phyloP scores from a whole-genome alignment of 2,797 vertebrate species.

The Pogonophryne albipinna region DNA sequence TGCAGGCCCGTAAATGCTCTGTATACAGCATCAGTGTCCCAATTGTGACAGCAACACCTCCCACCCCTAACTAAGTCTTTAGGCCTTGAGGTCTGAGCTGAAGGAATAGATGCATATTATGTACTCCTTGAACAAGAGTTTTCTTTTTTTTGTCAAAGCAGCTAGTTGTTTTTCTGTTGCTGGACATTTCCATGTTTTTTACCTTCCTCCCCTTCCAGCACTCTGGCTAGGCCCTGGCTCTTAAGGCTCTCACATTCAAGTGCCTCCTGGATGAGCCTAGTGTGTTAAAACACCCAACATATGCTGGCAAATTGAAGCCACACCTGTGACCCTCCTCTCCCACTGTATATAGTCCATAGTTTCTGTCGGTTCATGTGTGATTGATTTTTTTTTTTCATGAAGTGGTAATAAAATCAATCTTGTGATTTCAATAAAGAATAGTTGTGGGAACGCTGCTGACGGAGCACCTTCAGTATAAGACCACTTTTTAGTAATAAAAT shows the following conservation, averaged over 20 bases:
- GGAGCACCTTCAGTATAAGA: constrained; percentile 79
- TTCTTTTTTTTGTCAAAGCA: constrained; percentile 16
- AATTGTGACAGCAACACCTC: constrained; percentile 46
- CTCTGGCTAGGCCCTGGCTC: constrained; percentile 67
- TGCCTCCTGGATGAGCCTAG: constrained; percentile 81
- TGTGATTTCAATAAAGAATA: constrained; percentile 84
- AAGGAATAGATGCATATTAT: constrained; percentile 67
- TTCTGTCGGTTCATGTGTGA: constrained; percentile 74
- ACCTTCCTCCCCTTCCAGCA: constrained; percentile 37
- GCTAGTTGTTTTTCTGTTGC: constrained; percentile 52
- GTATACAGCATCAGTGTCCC: constrained; percentile 69
- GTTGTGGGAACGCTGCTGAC: constrained; percentile 79
- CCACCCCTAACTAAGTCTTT: constrained; percentile 7
- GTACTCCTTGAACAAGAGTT: constrained; percentile 39
- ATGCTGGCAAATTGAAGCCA: constrained; percentile 58
- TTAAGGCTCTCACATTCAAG: constrained; percentile 80
- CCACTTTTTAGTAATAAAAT: constrained; percentile 87
- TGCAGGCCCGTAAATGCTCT: constrained; percentile 75
- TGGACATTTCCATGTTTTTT: constrained; percentile 37
- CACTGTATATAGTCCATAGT: constrained; percentile 77
- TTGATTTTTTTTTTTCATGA: constrained; percentile 67
- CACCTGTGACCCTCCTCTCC: constrained; percentile 53
- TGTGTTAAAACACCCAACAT: constrained; percentile 64
- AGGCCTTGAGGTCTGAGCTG: constrained; percentile 46
- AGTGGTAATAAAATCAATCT: constrained; percentile 70